Conservation (phyloP, 2,888 invertebrate species). For the Dryadula phaetusa region DNA sequence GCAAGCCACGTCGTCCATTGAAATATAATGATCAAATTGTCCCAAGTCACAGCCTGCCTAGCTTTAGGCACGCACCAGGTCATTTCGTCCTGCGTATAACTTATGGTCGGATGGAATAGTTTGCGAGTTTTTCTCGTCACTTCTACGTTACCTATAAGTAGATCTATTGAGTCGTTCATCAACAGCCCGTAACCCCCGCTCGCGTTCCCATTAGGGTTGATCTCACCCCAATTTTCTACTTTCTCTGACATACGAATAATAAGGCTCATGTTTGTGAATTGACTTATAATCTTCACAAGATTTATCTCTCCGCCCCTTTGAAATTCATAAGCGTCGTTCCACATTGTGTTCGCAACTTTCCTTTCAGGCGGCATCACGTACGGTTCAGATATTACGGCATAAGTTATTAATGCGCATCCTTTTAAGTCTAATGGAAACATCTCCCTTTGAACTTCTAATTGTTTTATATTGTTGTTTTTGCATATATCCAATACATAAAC, state of each 20-base stretch:
- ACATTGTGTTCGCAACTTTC: constrained; percentile 58
- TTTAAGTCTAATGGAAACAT: constrained; percentile 73
- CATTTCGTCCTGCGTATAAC: constrained; percentile 80
- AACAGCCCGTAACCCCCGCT: constrained; percentile 69
- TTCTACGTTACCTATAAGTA: constrained; percentile 78
- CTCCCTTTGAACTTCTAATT: constrained; percentile 62
- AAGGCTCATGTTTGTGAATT: constrained; percentile 77
- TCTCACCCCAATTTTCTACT: constrained; percentile 73
- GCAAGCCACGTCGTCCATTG: constrained; percentile 78
- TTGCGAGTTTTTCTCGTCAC: constrained; percentile 72
- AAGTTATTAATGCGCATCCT: constrained; percentile 73
- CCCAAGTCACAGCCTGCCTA: constrained; percentile 73
- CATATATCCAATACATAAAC: constrained; percentile 75
- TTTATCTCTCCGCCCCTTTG: constrained; percentile 74
- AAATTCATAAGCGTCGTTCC: constrained; percentile 69
- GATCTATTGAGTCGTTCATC: constrained; percentile 65
- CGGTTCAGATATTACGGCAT: constrained; percentile 75
- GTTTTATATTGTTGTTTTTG: constrained; percentile 58
- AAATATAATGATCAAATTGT: constrained; percentile 77
- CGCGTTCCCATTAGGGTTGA: constrained; percentile 66
- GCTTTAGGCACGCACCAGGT: constrained; percentile 78
- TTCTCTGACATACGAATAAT: constrained; percentile 66
- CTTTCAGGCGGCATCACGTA: constrained; percentile 74
- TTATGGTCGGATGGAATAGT: constrained; percentile 77
- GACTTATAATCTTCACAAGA: constrained; percentile 74